Percentiles rank a stretch among this genome's conserved stretches.
These are phyloP conservation scores for Podabrus alpinus DNA, from an alignment of 2,888 invertebrate species.

Conservation along the genomic window DNA sequence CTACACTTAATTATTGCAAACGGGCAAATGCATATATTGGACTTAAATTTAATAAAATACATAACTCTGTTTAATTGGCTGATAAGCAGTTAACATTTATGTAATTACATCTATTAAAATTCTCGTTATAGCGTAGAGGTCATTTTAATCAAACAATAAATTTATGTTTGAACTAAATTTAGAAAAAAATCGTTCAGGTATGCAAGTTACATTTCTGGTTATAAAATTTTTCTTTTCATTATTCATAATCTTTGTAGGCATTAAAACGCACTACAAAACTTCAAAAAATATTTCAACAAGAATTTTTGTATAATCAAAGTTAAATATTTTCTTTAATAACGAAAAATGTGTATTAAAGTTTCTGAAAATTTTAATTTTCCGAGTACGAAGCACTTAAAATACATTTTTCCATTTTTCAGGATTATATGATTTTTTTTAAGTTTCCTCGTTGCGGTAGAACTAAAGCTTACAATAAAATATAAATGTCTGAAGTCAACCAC, in stretches of 20 bases:
- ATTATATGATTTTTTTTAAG: not conserved
- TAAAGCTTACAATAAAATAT: not conserved
- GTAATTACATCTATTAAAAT: not conserved
- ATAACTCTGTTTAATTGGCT: not conserved
- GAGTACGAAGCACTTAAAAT: not conserved
- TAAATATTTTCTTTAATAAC: no score
- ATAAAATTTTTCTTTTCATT: not conserved
- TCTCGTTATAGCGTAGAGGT: not conserved
- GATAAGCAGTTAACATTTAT: not conserved
- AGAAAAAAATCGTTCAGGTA: not conserved
- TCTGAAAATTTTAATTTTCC: not conserved
- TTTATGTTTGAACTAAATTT: not conserved
- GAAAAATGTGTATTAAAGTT: not conserved
- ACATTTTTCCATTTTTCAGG: not conserved
- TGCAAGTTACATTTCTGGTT: not conserved
- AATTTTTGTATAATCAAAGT: no score
- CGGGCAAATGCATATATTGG: not conserved
- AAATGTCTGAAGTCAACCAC: not conserved
- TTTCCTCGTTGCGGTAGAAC: not conserved
- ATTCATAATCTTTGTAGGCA: not conserved
- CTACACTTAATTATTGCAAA: not conserved
- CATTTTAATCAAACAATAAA: not conserved
- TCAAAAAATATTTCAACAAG: no score
- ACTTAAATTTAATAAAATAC: not conserved
- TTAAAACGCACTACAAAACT: not conserved